Percentiles rank a stretch among this genome's conserved stretches.
Evolutionary conservation across 2,113 vertebrate genomes (phyloP).

Genomic region (Odontesthes bonariensis): DNA sequence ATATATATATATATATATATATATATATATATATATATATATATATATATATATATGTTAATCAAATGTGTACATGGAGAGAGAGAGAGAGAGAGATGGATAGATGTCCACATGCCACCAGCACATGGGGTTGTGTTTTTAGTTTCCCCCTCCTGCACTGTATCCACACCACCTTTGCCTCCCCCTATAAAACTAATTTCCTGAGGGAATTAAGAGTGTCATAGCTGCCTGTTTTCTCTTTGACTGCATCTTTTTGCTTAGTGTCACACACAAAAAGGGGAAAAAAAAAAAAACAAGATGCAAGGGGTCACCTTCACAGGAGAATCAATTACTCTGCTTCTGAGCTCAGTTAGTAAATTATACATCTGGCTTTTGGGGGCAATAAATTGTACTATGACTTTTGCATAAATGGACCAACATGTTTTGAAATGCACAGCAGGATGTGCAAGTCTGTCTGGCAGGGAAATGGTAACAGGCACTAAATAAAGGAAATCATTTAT

Average conservation of each 20-base stretch:
- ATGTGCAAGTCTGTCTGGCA: slow-evolving; percentile 66
- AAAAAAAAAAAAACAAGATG: slow-evolving; percentile 77
- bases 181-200: slow-evolving; percentile 32
- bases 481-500: slow-evolving; percentile 70
- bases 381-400: slow-evolving; percentile 89
- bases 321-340: slow-evolving; percentile 89
- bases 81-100: no score
- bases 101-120: slow-evolving; percentile 36
- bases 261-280: slow-evolving; percentile 73
- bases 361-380: slow-evolving; percentile 87
- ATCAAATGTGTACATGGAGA: no score
- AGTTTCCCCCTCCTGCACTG: background rate
- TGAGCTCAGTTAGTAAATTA: slow-evolving; percentile 87
- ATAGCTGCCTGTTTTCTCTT: slow-evolving; percentile 33
- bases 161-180: slow-evolving; percentile 8
- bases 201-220: slow-evolving; percentile 21
- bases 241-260: slow-evolving; percentile 32
- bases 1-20: no score
- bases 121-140: slow-evolving; percentile 17
- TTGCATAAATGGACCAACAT: slow-evolving; percentile 86
- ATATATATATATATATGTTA: no score
- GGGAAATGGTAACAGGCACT: slow-evolving; percentile 73
- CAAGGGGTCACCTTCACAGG: slow-evolving; percentile 88
- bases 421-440: slow-evolving; percentile 87
- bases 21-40: no score